A percentile compares a stretch with the other conserved stretches of the same genome.
Evolutionary conservation across 2,113 vertebrate species (phyloP).

Genomic region (Elanoides forficatus): DNA sequence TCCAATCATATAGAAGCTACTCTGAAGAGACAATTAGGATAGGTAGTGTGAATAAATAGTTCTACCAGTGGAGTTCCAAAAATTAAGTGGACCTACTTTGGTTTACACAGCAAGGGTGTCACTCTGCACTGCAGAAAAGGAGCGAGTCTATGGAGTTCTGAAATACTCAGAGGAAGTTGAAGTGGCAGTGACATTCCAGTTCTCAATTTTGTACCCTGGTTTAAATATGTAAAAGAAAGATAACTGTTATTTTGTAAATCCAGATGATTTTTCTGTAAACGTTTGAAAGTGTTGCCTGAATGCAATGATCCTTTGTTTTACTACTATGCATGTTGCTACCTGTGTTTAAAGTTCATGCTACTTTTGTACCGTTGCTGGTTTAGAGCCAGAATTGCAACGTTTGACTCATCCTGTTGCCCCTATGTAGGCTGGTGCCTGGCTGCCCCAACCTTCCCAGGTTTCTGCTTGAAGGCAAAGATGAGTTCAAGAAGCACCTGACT

Average conservation of each 20-base stretch:
- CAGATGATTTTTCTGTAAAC: neutral
- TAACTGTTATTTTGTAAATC: neutral
- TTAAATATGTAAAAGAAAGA: neutral
- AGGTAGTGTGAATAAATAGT: neutral
- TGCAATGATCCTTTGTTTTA: neutral
- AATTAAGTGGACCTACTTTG: neutral
- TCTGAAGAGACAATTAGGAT: neutral
- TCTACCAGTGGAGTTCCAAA: neutral
- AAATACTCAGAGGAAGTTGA: neutral
- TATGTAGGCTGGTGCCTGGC: rapidly evolving
- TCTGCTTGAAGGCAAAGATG: neutral
- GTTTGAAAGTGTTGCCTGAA: neutral
- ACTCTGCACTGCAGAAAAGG: neutral
- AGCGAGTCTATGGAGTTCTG: neutral
- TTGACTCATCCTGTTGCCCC: neutral
- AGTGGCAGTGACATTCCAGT: neutral
- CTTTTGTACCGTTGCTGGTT: neutral
- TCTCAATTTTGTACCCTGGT: rapidly evolving
- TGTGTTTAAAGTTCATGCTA: neutral
- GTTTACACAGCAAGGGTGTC: neutral
- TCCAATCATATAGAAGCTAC: neutral
- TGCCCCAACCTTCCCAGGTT: neutral
- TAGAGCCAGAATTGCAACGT: neutral
- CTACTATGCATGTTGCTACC: neutral
- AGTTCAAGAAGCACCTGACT: neutral